Conservation (phyloP, 1,140 invertebrate species). For the Drosophila simulans region DNA sequence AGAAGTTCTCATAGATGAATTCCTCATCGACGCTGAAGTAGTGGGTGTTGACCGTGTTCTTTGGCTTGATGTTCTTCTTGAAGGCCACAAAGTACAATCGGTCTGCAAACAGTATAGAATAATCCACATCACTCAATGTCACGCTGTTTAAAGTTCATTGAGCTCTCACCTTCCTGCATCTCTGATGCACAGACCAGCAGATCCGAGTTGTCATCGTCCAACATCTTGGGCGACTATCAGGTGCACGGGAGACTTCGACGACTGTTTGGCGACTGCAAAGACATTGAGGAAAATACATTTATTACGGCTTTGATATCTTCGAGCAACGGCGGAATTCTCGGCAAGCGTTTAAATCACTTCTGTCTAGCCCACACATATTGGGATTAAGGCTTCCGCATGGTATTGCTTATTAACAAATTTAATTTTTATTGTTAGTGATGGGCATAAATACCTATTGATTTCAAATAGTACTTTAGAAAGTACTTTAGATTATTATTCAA, state of each 20-base stretch:
- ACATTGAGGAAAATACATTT: conserved; percentile 15
- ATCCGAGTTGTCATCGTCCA: conserved; percentile 83
- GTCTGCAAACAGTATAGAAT: conserved; percentile 86
- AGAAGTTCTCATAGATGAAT: conserved; percentile 98
- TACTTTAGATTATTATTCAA: not conserved
- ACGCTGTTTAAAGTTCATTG: conserved; percentile 3
- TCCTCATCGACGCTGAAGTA: conserved; percentile 97
- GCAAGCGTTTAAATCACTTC: conserved; percentile 10
- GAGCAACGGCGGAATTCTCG: conserved; percentile 16
- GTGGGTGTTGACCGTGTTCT: conserved; percentile 94
- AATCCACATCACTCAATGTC: conserved; percentile 18
- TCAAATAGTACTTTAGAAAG: not conserved
- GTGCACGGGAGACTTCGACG: conserved; percentile 19
- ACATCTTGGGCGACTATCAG: conserved; percentile 56
- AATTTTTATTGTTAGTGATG: conserved; percentile 8
- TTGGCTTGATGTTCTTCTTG: conserved; percentile 90
- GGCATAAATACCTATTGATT: conserved; percentile 4
- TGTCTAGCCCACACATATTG: conserved; percentile 18
- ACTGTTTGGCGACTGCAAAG: conserved; percentile 50
- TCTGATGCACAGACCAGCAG: conserved; percentile 80
- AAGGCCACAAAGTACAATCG: conserved; percentile 97
- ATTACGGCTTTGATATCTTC: conserved; percentile 17
- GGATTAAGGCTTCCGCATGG: conserved; percentile 34
- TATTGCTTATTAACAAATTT: conserved; percentile 17
- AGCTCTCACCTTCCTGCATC: conserved; percentile 69